Percentiles rank a stretch among this genome's conserved stretches.
These are phyloP conservation scores for Boloria euphrosyne DNA, from an alignment of 2,888 invertebrate species.

Conservation along the genomic window DNA sequence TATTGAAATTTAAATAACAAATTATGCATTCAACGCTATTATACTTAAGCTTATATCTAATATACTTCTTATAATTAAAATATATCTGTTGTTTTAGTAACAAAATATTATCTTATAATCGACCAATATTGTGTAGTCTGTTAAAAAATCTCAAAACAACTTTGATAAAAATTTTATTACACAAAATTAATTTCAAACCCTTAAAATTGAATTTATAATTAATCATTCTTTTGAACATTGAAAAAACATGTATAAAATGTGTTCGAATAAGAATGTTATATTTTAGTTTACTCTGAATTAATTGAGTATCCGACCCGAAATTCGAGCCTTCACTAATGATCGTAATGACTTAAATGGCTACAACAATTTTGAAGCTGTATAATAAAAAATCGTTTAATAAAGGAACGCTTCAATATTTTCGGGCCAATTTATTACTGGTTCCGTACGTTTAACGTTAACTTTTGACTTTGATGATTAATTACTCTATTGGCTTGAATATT, in stretches of 20 bases:
- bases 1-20: constrained; percentile 12
- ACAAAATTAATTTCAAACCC: too few relatives aligned
- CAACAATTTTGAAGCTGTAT: constrained; percentile 38
- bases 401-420: constrained; percentile 9
- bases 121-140: too few relatives aligned
- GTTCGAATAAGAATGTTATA: background rate
- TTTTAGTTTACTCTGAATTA: constrained; percentile 52
- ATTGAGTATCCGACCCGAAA: constrained; percentile 63
- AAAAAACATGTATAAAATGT: constrained; percentile 7
- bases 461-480: constrained; percentile 7
- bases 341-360: constrained; percentile 67
- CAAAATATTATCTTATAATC: too few relatives aligned
- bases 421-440: constrained; percentile 11
- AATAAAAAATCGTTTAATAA: constrained; percentile 31
- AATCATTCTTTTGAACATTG: background rate
- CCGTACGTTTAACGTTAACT: constrained; percentile 12
- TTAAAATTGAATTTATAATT: too few relatives aligned
- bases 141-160: too few relatives aligned
- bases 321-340: constrained; percentile 66
- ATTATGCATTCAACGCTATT: constrained; percentile 7
- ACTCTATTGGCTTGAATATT: background rate
- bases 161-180: too few relatives aligned
- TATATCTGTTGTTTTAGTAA: too few relatives aligned
- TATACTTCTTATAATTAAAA: background rate
- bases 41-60: constrained; percentile 2